Base-by-base conservation (phyloP, 2,113 vertebrate species). In the Ailurus styani region DNA sequence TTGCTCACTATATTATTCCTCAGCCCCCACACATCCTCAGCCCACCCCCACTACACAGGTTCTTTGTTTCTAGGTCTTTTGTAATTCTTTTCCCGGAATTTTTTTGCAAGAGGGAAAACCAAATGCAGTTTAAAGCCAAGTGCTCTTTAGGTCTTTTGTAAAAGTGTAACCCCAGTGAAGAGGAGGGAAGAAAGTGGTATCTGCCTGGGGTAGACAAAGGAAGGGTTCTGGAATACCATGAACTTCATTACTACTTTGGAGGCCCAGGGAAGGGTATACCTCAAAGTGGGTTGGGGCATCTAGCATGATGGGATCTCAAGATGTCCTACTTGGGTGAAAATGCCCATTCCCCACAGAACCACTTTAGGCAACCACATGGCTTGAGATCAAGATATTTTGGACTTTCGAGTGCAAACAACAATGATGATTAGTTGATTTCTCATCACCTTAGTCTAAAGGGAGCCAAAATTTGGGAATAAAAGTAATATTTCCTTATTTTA, bases 31-130 rank as follows among this genome's bases (percentile, higher is more conserved):
- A 29, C 25, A 47, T 64, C 6, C 27, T 79, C 47, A 29, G 31
- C 68, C 40, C 40, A 86, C 34, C 70, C 29, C 4, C 64, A 77
- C 64, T 64, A 42, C 55, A 68, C 34, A 83, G 57, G n/a, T 83
- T 57, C 50, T 93, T 93, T 83, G 68, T 83, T n/a, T 87, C 57
- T 54, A 70, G 23, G n/a, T 70, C 94, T 91, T 90, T 90, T 78
- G 45, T 64, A 88, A 94, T 88, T 91, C 37, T 37, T 77, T 91
- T 87, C 84, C 37, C 55, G 73, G 77, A 70, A 88, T 84, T 93
- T 87, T 87, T 84, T 87, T 84, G 60, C 60, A 95, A 88, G 52
- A 84, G 70, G n/a, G n/a, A 90, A 93, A 57, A 27, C 42, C 62
- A 85, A 93, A 91, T 70, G 66, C n/a, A 47, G 29, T 72, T 90